phyloP scores from a whole-genome alignment of 2,797 vertebrate species.

The Rhabdophis nuchalis region DNA sequence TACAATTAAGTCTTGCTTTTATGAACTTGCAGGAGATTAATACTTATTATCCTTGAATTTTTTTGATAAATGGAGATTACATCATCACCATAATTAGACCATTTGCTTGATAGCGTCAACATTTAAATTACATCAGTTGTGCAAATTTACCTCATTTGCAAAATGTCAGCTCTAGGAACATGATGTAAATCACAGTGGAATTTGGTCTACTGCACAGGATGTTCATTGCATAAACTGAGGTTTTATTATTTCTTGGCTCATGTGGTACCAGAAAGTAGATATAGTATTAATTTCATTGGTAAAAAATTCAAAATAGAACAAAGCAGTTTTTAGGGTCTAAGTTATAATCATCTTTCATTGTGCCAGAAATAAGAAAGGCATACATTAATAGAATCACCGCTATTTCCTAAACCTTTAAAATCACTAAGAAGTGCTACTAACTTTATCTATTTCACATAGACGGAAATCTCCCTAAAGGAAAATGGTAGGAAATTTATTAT shows the following conservation, averaged over 20 bases:
- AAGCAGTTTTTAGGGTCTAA: neutral
- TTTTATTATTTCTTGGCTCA: neutral
- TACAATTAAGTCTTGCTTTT: neutral
- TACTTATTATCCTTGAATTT: neutral
- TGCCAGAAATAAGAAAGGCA: neutral
- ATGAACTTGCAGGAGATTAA: neutral
- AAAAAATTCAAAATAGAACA: neutral
- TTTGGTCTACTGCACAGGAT: neutral
- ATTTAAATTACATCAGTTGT: neutral
- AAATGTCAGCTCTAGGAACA: neutral
- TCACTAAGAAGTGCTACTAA: neutral
- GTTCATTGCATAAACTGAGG: neutral
- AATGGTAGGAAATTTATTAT: neutral
- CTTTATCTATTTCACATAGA: neutral
- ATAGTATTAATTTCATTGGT: neutral
- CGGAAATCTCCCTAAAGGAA: neutral
- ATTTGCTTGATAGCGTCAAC: neutral
- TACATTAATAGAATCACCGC: neutral
- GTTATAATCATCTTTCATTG: slow-evolving; percentile 10
- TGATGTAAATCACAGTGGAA: neutral
- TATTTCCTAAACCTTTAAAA: neutral
- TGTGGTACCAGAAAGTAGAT: neutral
- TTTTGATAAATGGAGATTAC: neutral
- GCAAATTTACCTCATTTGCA: neutral
- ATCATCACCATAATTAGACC: neutral